Evolutionary conservation across 2,888 invertebrate genomes (phyloP), one percentile per base, ranked within the genome.

Genomic region (Drosophila atroscutellata): DNA sequence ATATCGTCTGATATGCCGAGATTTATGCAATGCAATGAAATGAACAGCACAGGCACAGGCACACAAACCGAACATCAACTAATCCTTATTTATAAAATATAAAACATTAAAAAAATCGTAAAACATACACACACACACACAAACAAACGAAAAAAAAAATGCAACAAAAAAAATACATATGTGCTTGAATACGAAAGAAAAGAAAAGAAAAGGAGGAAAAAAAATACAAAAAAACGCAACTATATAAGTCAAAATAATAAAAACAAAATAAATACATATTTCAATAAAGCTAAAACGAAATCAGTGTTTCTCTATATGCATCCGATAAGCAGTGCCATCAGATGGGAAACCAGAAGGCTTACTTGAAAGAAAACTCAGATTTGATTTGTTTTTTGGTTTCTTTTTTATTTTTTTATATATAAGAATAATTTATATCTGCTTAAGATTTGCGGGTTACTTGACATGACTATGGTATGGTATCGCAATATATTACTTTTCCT

Each of bases 371-470:
- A 42, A 34, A 61, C 37, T 5, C 8, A 15, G 13, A n/a, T n/a
- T n/a, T 18, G 5, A 18, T 51, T 70, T 59, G 69, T 59, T 70
- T 58, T 75, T 79, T 57, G 15, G 45, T 24, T 45, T 45, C 15
- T 45, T 45, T 49, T 52, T 74, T 52, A 64, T 75, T 70, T 72
- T 72, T 82, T 85, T 90, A 90, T 90, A 91, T 91, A 91, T 91
- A 91, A 91, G 91, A 91, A 91, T 91, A 91, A 91, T 91, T 90
- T 91, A 91, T 84, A 90, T 91, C 90, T 92, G 90, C 89, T 91
- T 91, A 92, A 79, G 83, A 80, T 83, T 81, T 87, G 72, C 72
- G 80, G 85, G 70, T 84, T 89, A 89, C 82, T 91, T 90, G 85
- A 84, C 86, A 78, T 84, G 89, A 81, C 89, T 89, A 89, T 90